Conservation (phyloP, 1,140 invertebrate genomes). For the Caligus rogercresseyi region DNA sequence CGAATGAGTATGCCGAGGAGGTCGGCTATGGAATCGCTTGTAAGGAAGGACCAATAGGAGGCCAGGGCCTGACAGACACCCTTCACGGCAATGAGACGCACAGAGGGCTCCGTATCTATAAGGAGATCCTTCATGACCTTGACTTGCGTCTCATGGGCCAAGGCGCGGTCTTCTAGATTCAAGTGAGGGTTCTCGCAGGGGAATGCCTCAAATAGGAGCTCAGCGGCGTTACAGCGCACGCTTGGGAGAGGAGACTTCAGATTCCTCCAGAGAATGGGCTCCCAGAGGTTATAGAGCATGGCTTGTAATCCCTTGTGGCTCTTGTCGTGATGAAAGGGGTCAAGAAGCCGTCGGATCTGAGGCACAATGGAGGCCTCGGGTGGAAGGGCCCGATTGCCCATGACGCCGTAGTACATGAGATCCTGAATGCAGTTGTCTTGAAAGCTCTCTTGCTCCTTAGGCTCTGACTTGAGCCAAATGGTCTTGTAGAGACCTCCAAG, state of each 20-base stretch:
- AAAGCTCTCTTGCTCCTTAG: neutral
- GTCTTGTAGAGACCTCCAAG: neutral
- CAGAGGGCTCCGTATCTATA: neutral
- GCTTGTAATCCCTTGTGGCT: neutral
- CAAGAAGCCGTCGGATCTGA: neutral
- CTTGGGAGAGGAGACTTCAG: neutral
- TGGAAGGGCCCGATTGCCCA: neutral
- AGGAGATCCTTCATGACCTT: neutral
- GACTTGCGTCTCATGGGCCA: neutral
- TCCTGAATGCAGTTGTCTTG: neutral
- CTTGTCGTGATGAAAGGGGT: neutral
- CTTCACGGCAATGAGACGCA: neutral
- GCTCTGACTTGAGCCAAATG: neutral
- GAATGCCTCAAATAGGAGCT: neutral
- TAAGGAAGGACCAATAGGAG: neutral
- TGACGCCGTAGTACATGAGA: neutral
- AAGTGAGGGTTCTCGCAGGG: neutral
- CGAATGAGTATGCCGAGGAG: neutral
- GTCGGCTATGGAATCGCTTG: neutral
- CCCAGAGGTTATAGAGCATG: neutral
- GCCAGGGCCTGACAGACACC: neutral
- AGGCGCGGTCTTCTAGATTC: neutral
- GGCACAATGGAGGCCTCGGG: neutral
- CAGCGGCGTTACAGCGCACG: neutral
- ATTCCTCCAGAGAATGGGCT: slow-evolving; percentile 3